A percentile compares a stretch with the other conserved stretches of the same genome.
phyloP scores from a whole-genome alignment of 2,797 vertebrate genomes.

The Sebastiscus tertius region DNA sequence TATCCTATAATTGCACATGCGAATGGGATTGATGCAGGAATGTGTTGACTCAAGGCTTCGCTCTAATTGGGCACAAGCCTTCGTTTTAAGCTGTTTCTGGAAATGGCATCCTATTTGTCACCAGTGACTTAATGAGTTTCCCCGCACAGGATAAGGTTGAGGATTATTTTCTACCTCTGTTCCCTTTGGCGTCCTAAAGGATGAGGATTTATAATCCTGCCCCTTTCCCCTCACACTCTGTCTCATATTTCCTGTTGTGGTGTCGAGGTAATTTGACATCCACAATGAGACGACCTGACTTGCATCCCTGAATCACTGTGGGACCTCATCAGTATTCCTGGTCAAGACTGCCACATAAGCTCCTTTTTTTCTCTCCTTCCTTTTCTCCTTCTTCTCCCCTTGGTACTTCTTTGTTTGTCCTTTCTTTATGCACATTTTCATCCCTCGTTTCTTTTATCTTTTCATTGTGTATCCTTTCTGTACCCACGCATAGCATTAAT shows the following conservation, averaged over 20 bases:
- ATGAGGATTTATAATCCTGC: constrained; percentile 68
- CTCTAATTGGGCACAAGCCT: constrained; percentile 70
- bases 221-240: constrained; percentile 29
- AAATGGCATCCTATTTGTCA: constrained; percentile 74
- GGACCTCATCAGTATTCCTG: constrained; percentile 75
- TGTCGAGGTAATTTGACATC: constrained; percentile 74
- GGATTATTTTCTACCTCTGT: constrained; percentile 73
- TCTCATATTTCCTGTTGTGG: constrained; percentile 69
- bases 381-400: constrained; percentile 52
- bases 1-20: constrained; percentile 37
- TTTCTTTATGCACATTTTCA: constrained; percentile 49
- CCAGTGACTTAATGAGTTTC: constrained; percentile 75
- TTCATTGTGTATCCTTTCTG: constrained; percentile 22
- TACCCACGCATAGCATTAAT: constrained; percentile 6
- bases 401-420: constrained; percentile 48
- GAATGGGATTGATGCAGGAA: constrained; percentile 28
- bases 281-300: constrained; percentile 69
- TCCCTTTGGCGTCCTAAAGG: constrained; percentile 59
- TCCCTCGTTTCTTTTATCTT: constrained; percentile 23
- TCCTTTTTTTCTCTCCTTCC: constrained; percentile 9
- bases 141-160: constrained; percentile 58
- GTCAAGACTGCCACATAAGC: constrained; percentile 68
- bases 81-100: constrained; percentile 59
- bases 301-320: constrained; percentile 64
- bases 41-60: constrained; percentile 56